Base-by-base conservation (phyloP, 2,888 invertebrate species). In the Tubulanus polymorphus region DNA sequence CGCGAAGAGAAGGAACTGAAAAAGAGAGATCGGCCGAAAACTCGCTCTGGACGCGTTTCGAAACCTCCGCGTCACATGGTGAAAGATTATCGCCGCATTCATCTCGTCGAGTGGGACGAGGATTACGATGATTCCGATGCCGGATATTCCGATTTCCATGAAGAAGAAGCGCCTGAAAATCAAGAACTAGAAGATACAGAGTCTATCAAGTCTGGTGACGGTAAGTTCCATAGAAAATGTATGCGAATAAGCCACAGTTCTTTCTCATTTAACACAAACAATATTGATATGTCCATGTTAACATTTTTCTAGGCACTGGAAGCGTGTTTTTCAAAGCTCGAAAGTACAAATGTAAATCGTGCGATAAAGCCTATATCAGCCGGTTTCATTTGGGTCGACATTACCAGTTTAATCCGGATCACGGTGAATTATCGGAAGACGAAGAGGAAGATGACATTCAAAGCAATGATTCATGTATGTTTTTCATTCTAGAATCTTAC, bases 311-410 rank as follows among this genome's bases (percentile, higher is more conserved):
- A n/a, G n/a, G n/a, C n/a, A n/a, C n/a, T n/a, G n/a, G n/a, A n/a
- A n/a, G n/a, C n/a, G n/a, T n/a, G n/a, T n/a, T n/a, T n/a, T n/a
- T n/a, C n/a, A 69, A 69, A 47, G 71, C 71, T 23, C 74, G 70
- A 63, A 75, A 72, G 30, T 85, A 83, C 67, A 79, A 83, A 35
- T 87, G 87, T 72, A 83, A 84, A 1, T 83, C 83, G n/a, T 87
- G 87, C 73, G 81, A 82, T 52, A 86, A 86, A 71, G 83, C 84
- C 18, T 87, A 86, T 71, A 76, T 86, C 51, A 86, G 86, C 5
- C 80, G 82, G 63, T 82, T 80, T 29, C 82, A 84, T 51, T 83
- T 87, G 79, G 80, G 83, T 23, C 76, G 84, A 55, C 87, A 87
- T 73, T 84, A 85, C 60, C 80, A 84, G 62, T 81, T 85, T 64